These are phyloP conservation scores for Grantiella picta DNA, from an alignment of 2,113 vertebrate genomes.

Conservation along the genomic window DNA sequence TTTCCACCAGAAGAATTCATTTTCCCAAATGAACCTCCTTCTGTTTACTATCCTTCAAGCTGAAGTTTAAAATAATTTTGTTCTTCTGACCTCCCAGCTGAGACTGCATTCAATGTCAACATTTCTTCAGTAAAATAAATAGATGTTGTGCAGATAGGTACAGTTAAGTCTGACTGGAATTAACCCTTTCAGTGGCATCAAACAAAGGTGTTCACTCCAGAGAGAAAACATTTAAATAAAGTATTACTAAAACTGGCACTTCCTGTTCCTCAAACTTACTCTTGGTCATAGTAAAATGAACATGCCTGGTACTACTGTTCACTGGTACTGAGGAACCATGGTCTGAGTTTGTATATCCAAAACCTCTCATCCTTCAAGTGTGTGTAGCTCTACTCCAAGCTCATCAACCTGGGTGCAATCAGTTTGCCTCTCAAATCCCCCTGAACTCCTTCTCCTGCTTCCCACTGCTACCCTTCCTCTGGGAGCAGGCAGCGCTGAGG, in stretches of 20 bases:
- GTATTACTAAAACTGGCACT: background rate
- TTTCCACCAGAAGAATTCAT: background rate
- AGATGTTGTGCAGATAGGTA: background rate
- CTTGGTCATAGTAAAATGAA: background rate
- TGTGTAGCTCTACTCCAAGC: background rate
- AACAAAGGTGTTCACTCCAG: background rate
- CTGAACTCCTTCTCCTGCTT: background rate
- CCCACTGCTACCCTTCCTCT: background rate
- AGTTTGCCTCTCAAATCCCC: background rate
- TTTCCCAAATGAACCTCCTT: background rate
- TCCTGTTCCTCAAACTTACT: background rate
- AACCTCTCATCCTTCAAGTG: background rate
- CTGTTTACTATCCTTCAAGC: background rate
- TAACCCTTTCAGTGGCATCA: background rate
- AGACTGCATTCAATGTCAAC: background rate
- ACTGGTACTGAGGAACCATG: background rate
- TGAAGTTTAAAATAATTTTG: background rate
- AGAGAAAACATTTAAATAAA: background rate
- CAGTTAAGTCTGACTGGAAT: background rate
- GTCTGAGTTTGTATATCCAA: background rate
- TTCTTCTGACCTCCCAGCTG: background rate
- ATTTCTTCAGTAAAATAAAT: background rate
- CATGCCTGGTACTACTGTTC: fast-evolving
- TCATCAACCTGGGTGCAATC: background rate
- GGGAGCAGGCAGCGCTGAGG: background rate